Base-by-base conservation (phyloP, 2,797 vertebrate species). In the Scomberomorus guttatus region DNA sequence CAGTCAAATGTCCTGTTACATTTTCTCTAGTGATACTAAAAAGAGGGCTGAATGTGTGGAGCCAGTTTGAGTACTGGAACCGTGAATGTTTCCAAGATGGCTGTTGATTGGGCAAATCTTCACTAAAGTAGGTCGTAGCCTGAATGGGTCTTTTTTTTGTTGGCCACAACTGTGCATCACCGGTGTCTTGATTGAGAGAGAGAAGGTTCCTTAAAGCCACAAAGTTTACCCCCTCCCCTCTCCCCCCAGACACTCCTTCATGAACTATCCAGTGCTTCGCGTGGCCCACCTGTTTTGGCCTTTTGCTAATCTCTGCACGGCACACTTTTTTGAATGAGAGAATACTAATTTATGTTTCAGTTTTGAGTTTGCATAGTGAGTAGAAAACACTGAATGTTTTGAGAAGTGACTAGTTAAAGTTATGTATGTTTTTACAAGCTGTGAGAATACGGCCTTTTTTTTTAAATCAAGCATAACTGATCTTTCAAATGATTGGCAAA, bases 351-450 rank as follows among this genome's bases (percentile, higher is more conserved):
- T 57, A 11, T 57, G 66, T 81, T 84, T 72, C 64, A 70, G 50
- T 81, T 85, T 85, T 62, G 32, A 64, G 66, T 89, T 83, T 84
- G 80, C 27, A 52, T 91, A 81, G 63, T 75, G 37, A 51, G 82
- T 93, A 87, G 82, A 87, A 82, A 82, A 80, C 58, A 66, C 39
- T 90, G 93, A 94, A 93, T 93, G 93, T 94, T 94, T 74, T 88
- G 84, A 79, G 56, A 86, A 79, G 72, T 61, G 67, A 80, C 52
- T 86, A 78, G 76, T 75, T 75, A 46, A 64, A 50, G 79, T 80
- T 68, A 25, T 61, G 70, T 86, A 68, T 69, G 61, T 87, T 85
- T 37, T 86, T 71, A 58, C 70, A 66, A 75, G 74, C 83, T 91
- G 37, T 63, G 32, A 37, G 62, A 39, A 51, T 34, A 76, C 62